These are phyloP conservation scores for Goniozus legneri DNA, from an alignment of 1,140 invertebrate genomes.

Conservation along the genomic window DNA sequence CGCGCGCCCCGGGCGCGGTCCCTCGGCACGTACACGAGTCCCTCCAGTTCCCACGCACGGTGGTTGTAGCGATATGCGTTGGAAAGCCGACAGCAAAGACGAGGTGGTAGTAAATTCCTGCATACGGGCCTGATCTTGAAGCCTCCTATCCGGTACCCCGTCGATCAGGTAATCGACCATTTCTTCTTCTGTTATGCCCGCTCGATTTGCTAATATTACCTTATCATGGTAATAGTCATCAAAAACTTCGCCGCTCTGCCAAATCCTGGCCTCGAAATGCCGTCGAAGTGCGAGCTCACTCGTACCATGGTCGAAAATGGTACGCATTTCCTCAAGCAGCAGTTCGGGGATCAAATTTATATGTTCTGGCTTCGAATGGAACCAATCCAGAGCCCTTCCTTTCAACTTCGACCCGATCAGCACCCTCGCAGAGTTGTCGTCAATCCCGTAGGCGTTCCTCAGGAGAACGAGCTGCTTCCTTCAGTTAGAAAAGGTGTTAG, in stretches of 20 bases:
- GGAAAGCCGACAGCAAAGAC: not conserved
- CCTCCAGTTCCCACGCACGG: not conserved
- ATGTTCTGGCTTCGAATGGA: not conserved
- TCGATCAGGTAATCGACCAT: slow-evolving; percentile 6
- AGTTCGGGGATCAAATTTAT: not conserved
- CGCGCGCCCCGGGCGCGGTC: not conserved
- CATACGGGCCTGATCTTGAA: slow-evolving; percentile 6
- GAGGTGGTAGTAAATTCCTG: not conserved
- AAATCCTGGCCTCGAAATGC: slow-evolving; percentile 4
- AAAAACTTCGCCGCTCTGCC: slow-evolving; percentile 3
- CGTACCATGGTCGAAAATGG: slow-evolving; percentile 5
- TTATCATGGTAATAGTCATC: slow-evolving; percentile 7
- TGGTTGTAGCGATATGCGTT: not conserved
- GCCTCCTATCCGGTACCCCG: slow-evolving; percentile 1
- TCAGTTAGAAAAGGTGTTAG: not conserved
- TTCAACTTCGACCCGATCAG: not conserved
- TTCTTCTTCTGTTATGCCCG: slow-evolving; percentile 1
- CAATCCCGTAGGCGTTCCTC: not conserved
- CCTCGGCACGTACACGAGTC: no score
- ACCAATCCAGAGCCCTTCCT: not conserved
- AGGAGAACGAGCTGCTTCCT: not conserved
- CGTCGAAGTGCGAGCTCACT: not conserved
- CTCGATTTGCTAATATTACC: slow-evolving; percentile 9
- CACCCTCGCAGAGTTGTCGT: not conserved
- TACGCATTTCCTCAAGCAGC: not conserved